A percentile compares a stretch with the other conserved stretches of the same genome.
These are phyloP conservation scores for Enchytraeus crypticus DNA, from an alignment of 2,888 invertebrate species.

Conservation along the genomic window DNA sequence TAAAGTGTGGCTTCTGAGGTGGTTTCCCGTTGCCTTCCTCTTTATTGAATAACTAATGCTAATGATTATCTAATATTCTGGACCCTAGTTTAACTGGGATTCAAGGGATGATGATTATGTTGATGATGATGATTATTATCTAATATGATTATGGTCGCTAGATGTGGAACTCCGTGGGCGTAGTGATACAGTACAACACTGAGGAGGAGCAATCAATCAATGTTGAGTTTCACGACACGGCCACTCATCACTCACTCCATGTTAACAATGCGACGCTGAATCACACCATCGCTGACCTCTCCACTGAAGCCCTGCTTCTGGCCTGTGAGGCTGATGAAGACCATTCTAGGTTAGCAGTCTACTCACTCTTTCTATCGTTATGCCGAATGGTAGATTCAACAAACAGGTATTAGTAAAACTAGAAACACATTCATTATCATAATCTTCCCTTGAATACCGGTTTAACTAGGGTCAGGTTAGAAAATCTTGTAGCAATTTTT, in stretches of 20 bases:
- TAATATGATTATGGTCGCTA: conserved; percentile 31
- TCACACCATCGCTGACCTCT: conserved; percentile 79
- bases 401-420: not conserved
- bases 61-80: no score
- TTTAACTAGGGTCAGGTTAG: no score
- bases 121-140: no score
- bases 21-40: no score
- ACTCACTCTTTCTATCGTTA: conserved; percentile 14
- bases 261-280: conserved; percentile 73
- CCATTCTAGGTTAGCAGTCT: conserved; percentile 9
- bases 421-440: no score
- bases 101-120: no score
- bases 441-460: no score
- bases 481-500: no score
- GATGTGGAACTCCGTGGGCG: conserved; percentile 89
- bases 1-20: no score
- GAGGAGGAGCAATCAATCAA: conserved; percentile 76
- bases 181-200: conserved; percentile 69
- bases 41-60: no score
- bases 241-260: conserved; percentile 79
- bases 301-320: conserved; percentile 67
- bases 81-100: no score
- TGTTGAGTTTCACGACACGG: conserved; percentile 87
- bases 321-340: conserved; percentile 53
- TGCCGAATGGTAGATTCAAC: not conserved